These are phyloP conservation scores for Spatulosminthurus flaviceps DNA, from an alignment of 2,888 invertebrate genomes.

Conservation along the genomic window DNA sequence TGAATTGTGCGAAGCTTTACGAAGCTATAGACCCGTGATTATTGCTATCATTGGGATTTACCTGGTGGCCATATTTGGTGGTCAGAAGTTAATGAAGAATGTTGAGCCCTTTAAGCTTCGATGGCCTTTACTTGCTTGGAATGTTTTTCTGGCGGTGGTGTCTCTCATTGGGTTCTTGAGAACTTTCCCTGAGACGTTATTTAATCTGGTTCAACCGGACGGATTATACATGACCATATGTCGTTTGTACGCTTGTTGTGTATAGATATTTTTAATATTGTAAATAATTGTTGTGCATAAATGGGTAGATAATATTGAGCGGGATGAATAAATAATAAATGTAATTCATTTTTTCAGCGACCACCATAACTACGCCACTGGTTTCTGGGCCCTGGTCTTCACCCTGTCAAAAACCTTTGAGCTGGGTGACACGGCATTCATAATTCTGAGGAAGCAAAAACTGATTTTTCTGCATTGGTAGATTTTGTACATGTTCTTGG, in stretches of 20 bases:
- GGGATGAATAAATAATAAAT: neutral
- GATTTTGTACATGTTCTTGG: neutral
- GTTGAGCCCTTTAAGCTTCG: slow-evolving; percentile 69
- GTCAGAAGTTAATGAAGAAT: slow-evolving; percentile 69
- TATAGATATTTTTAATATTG: neutral
- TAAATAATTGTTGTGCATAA: neutral
- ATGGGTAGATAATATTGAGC: no score
- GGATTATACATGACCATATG: slow-evolving; percentile 70
- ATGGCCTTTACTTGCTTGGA: slow-evolving; percentile 69
- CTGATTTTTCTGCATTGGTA: slow-evolving; percentile 49
- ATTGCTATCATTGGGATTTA: slow-evolving; percentile 66
- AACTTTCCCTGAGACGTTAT: slow-evolving; percentile 69
- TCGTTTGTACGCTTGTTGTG: slow-evolving; percentile 35
- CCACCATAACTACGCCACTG: slow-evolving; percentile 45
- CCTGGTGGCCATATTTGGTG: slow-evolving; percentile 69
- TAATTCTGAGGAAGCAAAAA: slow-evolving; percentile 41
- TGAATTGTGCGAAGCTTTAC: neutral
- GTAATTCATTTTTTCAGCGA: slow-evolving; percentile 20
- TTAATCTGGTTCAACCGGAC: slow-evolving; percentile 67
- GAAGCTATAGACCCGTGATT: neutral
- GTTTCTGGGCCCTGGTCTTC: slow-evolving; percentile 47
- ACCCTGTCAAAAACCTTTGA: slow-evolving; percentile 43
- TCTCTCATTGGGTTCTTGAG: slow-evolving; percentile 69
- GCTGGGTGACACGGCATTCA: slow-evolving; percentile 46
- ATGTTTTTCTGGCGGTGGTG: slow-evolving; percentile 69